Conservation (phyloP, 1,140 invertebrate genomes). For the Eriocheir sinensis region DNA sequence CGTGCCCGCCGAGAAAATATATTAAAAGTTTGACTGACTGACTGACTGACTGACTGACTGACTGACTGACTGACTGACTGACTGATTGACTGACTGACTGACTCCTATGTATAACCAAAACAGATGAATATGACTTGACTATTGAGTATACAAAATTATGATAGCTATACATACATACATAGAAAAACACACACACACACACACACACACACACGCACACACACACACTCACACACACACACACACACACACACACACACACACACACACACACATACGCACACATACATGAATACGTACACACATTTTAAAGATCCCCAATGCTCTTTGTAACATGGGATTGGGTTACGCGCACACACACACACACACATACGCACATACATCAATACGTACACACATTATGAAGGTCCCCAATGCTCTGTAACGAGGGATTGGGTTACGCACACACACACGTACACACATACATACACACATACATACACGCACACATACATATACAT, state of each 20-base stretch:
- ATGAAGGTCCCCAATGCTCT: no score
- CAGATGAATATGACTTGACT: neutral
- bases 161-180: slow-evolving; percentile 46
- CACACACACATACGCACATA: no score
- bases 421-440: no score
- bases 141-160: neutral
- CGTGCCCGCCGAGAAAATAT: neutral
- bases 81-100: no score
- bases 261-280: slow-evolving; percentile 12
- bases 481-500: slow-evolving; percentile 41
- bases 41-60: no score
- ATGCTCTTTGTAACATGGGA: no score
- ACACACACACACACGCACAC: neutral
- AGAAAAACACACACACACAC: slow-evolving; percentile 20
- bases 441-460: no score
- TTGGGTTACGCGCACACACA: no score
- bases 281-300: no score
- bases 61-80: no score
- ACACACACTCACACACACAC: neutral
- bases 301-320: no score
- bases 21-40: neutral
- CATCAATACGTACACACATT: no score
- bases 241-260: neutral
- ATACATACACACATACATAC: slow-evolving; percentile 44
- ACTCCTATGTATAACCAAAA: slow-evolving; percentile 29